Evolutionary conservation across 1,140 invertebrate species (phyloP).

Genomic region (Periplaneta americana): DNA sequence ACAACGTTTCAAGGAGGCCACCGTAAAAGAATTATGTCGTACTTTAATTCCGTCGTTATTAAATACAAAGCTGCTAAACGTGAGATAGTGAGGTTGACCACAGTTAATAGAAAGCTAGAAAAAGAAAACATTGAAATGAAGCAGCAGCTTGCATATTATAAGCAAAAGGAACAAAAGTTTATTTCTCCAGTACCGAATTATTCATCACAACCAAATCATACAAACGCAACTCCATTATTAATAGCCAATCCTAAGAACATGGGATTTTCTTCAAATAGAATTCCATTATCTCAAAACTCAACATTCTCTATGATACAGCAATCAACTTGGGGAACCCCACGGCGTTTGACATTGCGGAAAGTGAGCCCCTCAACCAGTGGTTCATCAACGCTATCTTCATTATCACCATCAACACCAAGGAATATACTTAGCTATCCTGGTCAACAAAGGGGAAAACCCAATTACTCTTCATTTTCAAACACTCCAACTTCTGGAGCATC

Average conservation of each 20-base stretch:
- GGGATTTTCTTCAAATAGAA: neutral
- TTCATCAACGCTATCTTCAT: neutral
- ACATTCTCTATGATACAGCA: neutral
- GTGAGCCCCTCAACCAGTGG: neutral
- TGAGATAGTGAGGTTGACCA: neutral
- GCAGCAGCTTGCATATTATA: neutral
- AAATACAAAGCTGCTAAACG: neutral
- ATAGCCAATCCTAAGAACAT: neutral
- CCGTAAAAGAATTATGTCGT: neutral
- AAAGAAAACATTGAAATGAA: neutral
- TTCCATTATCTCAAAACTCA: neutral
- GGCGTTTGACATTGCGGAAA: neutral
- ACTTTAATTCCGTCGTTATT: neutral
- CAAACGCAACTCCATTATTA: neutral
- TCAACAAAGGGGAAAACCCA: neutral
- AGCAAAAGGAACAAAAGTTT: neutral
- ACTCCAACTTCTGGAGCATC: neutral
- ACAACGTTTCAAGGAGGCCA: neutral
- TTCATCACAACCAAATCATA: neutral
- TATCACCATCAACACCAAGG: neutral
- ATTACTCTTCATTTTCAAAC: neutral
- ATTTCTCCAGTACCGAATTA: neutral
- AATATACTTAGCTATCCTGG: neutral
- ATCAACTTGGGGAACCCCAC: neutral
- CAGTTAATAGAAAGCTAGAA: neutral